Conservation (phyloP, 2,113 vertebrate species). For the Fulmarus glacialis region DNA sequence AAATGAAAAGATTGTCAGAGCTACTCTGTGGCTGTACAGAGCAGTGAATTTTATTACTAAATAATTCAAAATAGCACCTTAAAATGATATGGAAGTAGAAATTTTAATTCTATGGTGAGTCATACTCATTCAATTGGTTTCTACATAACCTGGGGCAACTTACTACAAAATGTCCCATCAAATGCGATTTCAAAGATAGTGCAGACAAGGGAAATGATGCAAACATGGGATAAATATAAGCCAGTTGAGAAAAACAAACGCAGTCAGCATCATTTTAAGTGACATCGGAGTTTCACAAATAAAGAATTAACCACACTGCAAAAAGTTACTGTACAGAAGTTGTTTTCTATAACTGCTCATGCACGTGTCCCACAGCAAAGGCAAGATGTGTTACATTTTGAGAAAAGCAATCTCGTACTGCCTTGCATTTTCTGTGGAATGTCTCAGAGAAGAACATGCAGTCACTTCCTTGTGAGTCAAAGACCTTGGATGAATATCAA, state of each 20-base stretch:
- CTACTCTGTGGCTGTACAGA: not conserved
- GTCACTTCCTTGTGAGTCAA: slow-evolving; percentile 64
- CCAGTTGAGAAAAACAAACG: not conserved
- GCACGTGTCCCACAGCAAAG: not conserved
- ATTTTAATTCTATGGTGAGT: not conserved
- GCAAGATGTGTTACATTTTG: not conserved
- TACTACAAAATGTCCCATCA: not conserved
- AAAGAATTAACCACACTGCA: not conserved
- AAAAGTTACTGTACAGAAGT: not conserved
- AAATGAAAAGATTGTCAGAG: not conserved
- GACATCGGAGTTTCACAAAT: not conserved
- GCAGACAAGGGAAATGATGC: not conserved
- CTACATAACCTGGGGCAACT: not conserved
- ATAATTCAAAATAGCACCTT: not conserved
- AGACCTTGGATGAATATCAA: slow-evolving; percentile 43
- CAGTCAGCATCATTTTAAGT: not conserved
- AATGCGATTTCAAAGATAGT: not conserved
- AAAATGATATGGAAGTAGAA: not conserved
- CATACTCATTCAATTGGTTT: not conserved
- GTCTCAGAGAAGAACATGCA: not conserved
- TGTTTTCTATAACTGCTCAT: not conserved
- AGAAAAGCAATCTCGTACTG: not conserved
- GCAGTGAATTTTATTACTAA: not conserved
- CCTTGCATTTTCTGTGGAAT: slow-evolving; percentile 12
- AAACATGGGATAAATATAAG: not conserved